Evolutionary conservation across 2,113 vertebrate genomes (phyloP).

Genomic region (Anarhynchus alexandrinus): DNA sequence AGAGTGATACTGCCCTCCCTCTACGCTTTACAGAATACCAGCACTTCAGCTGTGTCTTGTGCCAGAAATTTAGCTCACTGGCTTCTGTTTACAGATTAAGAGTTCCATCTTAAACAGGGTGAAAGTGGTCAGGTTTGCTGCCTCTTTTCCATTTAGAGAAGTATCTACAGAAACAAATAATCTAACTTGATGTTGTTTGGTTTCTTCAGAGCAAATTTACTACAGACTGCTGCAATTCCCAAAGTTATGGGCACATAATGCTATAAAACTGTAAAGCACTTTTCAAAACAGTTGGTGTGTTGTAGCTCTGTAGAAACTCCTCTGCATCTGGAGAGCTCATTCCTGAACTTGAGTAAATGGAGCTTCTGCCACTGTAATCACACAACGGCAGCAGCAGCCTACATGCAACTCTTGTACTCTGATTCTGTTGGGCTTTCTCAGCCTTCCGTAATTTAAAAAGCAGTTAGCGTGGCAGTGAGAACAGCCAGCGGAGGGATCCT

Average conservation of each 20-base stretch:
- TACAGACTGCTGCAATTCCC: background rate
- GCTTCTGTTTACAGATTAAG: background rate
- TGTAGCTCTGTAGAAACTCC: background rate
- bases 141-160: background rate
- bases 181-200: background rate
- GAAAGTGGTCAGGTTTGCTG: rapidly evolving
- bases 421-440: background rate
- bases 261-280: background rate
- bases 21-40: background rate
- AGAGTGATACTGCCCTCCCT: background rate
- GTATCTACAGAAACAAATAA: background rate
- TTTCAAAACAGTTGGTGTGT: background rate
- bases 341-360: background rate
- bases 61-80: background rate
- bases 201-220: background rate
- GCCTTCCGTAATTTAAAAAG: background rate
- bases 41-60: background rate
- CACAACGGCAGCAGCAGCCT: background rate
- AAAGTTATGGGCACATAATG: background rate
- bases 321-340: background rate
- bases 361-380: background rate
- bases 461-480: background rate
- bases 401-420: background rate
- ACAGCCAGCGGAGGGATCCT: background rate
- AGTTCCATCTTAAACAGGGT: background rate